Evolutionary conservation across 1,140 invertebrate species (phyloP).

Genomic region (Notospermus geniculatus): DNA sequence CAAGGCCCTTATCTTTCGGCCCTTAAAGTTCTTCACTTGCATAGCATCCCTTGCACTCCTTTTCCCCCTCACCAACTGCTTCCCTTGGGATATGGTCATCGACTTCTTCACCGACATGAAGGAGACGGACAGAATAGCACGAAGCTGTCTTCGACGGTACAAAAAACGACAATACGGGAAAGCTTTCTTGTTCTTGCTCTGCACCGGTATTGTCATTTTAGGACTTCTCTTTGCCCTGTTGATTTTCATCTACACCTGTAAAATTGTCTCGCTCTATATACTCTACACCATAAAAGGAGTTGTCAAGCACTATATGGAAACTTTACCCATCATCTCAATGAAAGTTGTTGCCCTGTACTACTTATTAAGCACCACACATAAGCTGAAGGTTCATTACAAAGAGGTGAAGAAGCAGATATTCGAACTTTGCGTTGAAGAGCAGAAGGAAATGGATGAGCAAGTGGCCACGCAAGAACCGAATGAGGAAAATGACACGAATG

Average conservation of each 20-base stretch:
- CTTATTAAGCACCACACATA: constrained; percentile 5
- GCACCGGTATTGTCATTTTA: background rate
- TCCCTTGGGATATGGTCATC: constrained; percentile 10
- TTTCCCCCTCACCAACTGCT: constrained; percentile 14
- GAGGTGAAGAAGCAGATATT: constrained; percentile 14
- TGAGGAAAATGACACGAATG: background rate
- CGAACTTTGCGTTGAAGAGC: constrained; percentile 6
- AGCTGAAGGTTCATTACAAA: constrained; percentile 4
- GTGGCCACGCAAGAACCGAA: background rate
- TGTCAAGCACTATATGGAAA: constrained; percentile 12
- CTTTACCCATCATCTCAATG: constrained; percentile 8
- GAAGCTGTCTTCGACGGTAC: constrained; percentile 3
- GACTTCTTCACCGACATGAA: background rate
- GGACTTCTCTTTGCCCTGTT: constrained; percentile 14
- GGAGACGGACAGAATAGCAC: constrained; percentile 2
- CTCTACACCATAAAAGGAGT: constrained; percentile 15
- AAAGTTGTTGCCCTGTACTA: constrained; percentile 10
- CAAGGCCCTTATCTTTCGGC: background rate
- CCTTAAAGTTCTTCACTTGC: constrained; percentile 1
- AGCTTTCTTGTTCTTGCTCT: constrained; percentile 1
- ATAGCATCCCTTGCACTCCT: constrained; percentile 1
- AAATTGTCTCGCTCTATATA: constrained; percentile 7
- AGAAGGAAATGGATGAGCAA: constrained; percentile 6
- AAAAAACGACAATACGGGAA: constrained; percentile 1
- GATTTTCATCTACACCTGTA: constrained; percentile 12